These are phyloP conservation scores for Magallana angulata DNA, from an alignment of 1,140 invertebrate genomes.

Conservation along the genomic window DNA sequence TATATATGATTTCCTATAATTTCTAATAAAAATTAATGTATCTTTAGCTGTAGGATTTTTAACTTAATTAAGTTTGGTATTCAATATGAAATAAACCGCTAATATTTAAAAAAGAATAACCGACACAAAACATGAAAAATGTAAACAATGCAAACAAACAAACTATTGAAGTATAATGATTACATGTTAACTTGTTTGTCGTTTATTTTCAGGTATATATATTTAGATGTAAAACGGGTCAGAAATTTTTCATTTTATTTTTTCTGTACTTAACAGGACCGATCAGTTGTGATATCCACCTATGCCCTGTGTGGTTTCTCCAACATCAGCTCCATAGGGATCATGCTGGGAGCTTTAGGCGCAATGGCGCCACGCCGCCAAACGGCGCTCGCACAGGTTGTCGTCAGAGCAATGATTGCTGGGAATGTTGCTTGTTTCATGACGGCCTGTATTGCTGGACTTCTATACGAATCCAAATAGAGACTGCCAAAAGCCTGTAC, in stretches of 20 bases:
- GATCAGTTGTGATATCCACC: constrained; percentile 91
- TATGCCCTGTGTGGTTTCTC: constrained; percentile 97
- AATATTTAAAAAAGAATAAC: too few relatives aligned
- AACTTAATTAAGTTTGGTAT: too few relatives aligned
- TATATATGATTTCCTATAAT: too few relatives aligned
- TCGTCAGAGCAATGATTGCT: constrained; percentile 90
- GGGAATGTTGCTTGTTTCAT: constrained; percentile 93
- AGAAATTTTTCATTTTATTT: neutral
- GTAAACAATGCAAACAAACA: too few relatives aligned
- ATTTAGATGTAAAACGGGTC: too few relatives aligned
- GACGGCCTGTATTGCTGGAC: constrained; percentile 94
- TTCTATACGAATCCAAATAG: neutral
- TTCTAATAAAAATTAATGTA: too few relatives aligned
- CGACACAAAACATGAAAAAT: too few relatives aligned
- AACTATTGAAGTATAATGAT: too few relatives aligned
- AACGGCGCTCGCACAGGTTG: constrained; percentile 81
- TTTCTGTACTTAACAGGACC: constrained; percentile 78
- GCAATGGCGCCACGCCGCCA: constrained; percentile 89
- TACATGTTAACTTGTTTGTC: too few relatives aligned
- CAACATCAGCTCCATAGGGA: constrained; percentile 93
- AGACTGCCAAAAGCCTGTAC: neutral
- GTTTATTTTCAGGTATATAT: too few relatives aligned
- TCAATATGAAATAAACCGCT: too few relatives aligned
- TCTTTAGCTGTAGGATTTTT: too few relatives aligned
- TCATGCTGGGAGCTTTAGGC: constrained; percentile 89